Conservation (phyloP, 2,888 invertebrate species). For the Trissoscelio sp. region DNA sequence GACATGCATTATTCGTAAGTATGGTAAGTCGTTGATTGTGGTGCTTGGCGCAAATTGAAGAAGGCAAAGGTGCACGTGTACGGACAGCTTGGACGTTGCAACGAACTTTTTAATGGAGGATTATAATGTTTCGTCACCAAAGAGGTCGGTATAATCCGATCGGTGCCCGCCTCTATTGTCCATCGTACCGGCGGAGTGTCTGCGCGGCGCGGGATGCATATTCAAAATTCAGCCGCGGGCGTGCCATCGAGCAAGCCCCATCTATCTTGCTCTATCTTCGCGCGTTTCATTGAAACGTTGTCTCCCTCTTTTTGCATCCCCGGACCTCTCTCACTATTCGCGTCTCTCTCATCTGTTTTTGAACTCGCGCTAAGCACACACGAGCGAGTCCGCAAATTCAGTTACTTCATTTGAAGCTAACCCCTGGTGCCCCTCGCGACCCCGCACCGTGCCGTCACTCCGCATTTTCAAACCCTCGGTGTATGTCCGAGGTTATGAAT, state of each 20-base stretch:
- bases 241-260: constrained; percentile 70
- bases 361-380: constrained; percentile 71
- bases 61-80: constrained; percentile 62
- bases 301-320: constrained; percentile 23
- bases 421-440: constrained; percentile 59
- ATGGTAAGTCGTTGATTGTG: constrained; percentile 64
- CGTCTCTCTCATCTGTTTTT: constrained; percentile 70
- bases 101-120: constrained; percentile 79
- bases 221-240: constrained; percentile 83
- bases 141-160: constrained; percentile 79
- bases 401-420: constrained; percentile 81
- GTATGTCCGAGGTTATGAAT: constrained; percentile 83
- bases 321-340: constrained; percentile 12
- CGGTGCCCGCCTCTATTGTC: constrained; percentile 76
- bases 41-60: constrained; percentile 64
- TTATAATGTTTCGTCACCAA: constrained; percentile 74
- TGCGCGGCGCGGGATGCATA: constrained; percentile 81
- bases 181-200: constrained; percentile 72
- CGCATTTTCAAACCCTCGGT: constrained; percentile 80
- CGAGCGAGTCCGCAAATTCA: constrained; percentile 81
- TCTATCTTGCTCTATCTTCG: constrained; percentile 21
- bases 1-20: constrained; percentile 59
- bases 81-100: constrained; percentile 61
- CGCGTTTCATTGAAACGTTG: background rate
- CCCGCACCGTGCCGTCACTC: constrained; percentile 70